These are phyloP conservation scores for Laterallus jamaicensis DNA, from an alignment of 2,113 vertebrate species.

Conservation along the genomic window DNA sequence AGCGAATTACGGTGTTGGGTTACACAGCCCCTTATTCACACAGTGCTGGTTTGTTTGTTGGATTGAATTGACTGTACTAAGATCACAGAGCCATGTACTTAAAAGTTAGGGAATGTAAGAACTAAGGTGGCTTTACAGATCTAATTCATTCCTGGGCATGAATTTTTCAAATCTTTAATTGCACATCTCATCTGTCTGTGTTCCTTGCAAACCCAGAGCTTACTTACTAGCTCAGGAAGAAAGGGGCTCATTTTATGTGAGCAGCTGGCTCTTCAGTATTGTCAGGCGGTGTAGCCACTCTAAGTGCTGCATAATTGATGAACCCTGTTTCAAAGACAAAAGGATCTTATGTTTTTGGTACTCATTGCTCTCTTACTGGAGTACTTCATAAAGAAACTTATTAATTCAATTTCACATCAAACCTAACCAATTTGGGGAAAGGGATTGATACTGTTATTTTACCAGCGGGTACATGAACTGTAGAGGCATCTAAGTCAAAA, in stretches of 20 bases:
- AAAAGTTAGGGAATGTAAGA: not conserved
- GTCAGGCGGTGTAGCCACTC: not conserved
- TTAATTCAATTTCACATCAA: not conserved
- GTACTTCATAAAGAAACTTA: not conserved
- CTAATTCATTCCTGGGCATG: not conserved
- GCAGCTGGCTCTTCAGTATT: not conserved
- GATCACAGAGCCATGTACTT: not conserved
- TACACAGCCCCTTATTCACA: not conserved
- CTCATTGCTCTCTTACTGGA: not conserved
- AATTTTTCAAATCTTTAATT: slow-evolving; percentile 32
- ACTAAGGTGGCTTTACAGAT: slow-evolving; percentile 9
- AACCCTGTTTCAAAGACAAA: not conserved
- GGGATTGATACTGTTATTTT: not conserved
- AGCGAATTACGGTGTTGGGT: not conserved
- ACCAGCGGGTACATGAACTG: not conserved
- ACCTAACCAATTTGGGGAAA: not conserved
- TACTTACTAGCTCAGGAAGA: not conserved
- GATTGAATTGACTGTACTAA: not conserved
- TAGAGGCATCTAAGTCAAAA: not conserved
- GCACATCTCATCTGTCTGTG: not conserved
- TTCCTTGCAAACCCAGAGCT: not conserved
- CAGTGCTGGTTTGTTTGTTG: not conserved
- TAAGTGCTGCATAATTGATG: not conserved
- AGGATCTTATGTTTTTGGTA: not conserved
- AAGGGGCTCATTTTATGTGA: not conserved